phyloP scores from a whole-genome alignment of 2,888 invertebrate species.

The Junonia oenone region DNA sequence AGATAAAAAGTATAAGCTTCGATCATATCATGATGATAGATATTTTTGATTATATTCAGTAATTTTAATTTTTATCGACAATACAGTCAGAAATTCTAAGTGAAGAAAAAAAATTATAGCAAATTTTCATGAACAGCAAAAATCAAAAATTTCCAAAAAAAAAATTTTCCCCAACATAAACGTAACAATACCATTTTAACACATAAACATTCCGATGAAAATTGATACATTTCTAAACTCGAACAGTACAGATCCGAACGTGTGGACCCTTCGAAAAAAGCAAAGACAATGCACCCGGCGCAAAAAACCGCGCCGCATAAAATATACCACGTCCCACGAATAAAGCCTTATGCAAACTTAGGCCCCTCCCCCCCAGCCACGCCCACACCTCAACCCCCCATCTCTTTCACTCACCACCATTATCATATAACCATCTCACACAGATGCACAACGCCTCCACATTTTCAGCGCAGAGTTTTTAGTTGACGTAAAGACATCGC shows the following conservation, averaged over 20 bases:
- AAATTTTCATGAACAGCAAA: neutral
- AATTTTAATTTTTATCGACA: too few species aligned
- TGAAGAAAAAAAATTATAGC: too few species aligned
- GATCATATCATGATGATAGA: too few species aligned
- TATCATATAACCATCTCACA: conserved; percentile 45
- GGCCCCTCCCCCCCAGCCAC: conserved; percentile 54
- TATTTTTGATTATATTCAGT: too few species aligned
- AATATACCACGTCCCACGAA: conserved; percentile 43
- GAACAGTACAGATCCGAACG: conserved; percentile 24
- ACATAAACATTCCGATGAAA: neutral
- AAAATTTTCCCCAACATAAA: neutral
- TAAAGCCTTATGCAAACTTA: conserved; percentile 66
- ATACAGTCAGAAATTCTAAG: too few species aligned
- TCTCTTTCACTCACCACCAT: conserved; percentile 39
- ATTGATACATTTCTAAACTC: conserved; percentile 1
- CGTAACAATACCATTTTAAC: neutral
- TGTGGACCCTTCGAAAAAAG: conserved; percentile 44
- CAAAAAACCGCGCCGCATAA: conserved; percentile 60
- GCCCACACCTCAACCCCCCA: conserved; percentile 47
- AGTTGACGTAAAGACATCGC: conserved; percentile 66
- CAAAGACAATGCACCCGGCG: conserved; percentile 64
- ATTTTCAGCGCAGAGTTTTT: conserved; percentile 66
- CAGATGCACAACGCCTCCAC: conserved; percentile 63
- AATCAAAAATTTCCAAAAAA: neutral
- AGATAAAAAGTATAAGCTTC: too few species aligned